phyloP scores from a whole-genome alignment of 2,113 vertebrate species.

The Melanerpes aurifrons region DNA sequence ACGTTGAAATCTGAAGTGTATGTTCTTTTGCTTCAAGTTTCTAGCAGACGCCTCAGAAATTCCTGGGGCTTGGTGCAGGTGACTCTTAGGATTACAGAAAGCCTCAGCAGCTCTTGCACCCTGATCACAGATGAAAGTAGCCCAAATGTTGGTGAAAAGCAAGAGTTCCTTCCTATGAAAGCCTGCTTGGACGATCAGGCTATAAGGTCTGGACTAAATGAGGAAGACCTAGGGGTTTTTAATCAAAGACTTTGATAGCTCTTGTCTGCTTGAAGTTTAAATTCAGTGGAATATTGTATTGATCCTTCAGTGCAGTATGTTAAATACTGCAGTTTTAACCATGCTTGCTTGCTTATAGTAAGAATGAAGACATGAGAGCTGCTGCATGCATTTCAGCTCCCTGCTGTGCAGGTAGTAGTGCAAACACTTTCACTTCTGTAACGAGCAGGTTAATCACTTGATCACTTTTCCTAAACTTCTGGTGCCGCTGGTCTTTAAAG shows the following conservation, averaged over 20 bases:
- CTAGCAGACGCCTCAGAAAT: neutral
- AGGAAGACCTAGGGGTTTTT: neutral
- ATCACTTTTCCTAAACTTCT: slow-evolving; percentile 28
- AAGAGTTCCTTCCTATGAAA: neutral
- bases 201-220: neutral
- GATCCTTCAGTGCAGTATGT: neutral
- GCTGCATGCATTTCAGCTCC: neutral
- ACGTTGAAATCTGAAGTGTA: neutral
- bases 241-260: neutral
- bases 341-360: neutral
- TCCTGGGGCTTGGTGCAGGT: neutral
- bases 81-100: neutral
- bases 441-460: neutral
- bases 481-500: neutral
- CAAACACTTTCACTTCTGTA: slow-evolving; percentile 4
- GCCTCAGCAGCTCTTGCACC: neutral
- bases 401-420: neutral
- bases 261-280: neutral
- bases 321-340: neutral
- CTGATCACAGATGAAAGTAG: neutral
- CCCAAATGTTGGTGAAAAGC: neutral
- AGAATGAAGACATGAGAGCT: slow-evolving; percentile 19
- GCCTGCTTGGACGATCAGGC: neutral
- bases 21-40: neutral
- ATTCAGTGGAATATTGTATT: neutral